Evolutionary conservation across 2,797 vertebrate genomes (phyloP).

Genomic region (Chanos chanos): DNA sequence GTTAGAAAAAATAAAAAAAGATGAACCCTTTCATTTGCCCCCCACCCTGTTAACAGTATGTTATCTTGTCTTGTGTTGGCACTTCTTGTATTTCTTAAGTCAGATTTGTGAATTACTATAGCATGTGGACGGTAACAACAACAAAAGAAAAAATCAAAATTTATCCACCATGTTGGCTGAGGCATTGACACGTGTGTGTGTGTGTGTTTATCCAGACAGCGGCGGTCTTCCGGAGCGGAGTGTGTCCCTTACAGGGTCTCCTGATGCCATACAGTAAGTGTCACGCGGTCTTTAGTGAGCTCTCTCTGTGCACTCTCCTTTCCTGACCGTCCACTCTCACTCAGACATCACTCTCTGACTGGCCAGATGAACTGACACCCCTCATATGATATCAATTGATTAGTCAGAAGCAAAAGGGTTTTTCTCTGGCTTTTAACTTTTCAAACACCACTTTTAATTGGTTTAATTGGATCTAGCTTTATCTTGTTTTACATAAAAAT

Average conservation of each 20-base stretch:
- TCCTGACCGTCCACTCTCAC: too few species aligned
- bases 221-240: slow-evolving; percentile 85
- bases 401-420: too few species aligned
- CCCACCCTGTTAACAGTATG: too few species aligned
- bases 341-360: too few species aligned
- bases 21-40: too few species aligned
- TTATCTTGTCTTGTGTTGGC: too few species aligned
- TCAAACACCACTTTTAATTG: background rate
- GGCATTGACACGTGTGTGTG: background rate
- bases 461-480: too few species aligned
- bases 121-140: background rate
- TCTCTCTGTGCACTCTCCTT: background rate
- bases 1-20: too few species aligned
- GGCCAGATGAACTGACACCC: too few species aligned
- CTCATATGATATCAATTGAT: too few species aligned
- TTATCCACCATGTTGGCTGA: background rate
- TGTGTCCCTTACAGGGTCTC: slow-evolving; percentile 85
- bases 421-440: background rate
- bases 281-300: background rate
- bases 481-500: too few species aligned
- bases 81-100: too few species aligned
- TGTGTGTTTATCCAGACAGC: slow-evolving; percentile 70
- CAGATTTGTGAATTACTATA: background rate
- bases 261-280: slow-evolving; percentile 80
- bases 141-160: background rate